These are phyloP conservation scores for Procambarus clarkii DNA, from an alignment of 1,140 invertebrate genomes.

Conservation along the genomic window DNA sequence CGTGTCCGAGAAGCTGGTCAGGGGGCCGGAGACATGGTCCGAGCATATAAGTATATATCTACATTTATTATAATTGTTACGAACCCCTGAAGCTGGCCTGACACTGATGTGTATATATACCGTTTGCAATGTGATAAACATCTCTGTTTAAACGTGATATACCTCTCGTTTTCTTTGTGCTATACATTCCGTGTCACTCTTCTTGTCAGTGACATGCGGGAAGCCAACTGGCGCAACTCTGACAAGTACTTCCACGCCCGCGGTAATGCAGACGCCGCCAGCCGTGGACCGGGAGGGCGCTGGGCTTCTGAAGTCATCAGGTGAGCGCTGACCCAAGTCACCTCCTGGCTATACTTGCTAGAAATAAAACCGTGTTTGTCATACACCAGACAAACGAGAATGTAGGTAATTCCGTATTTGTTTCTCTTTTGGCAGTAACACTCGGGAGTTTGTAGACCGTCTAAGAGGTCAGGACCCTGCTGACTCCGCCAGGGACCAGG, in stretches of 20 bases:
- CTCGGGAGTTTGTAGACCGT: conserved; percentile 32
- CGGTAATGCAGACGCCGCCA: conserved; percentile 62
- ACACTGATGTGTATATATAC: no score
- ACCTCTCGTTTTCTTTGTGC: no score
- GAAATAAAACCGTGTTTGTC: no score
- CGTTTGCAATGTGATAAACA: no score
- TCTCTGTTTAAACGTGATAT: no score
- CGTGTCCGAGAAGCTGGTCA: neutral
- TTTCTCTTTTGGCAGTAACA: conserved; percentile 15
- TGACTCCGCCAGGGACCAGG: conserved; percentile 34
- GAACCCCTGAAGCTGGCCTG: no score
- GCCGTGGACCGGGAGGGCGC: conserved; percentile 39
- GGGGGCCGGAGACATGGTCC: neutral
- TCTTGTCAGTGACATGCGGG: conserved; percentile 53
- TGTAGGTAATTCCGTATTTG: no score
- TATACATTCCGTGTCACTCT: no score
- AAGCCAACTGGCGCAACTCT: conserved; percentile 58
- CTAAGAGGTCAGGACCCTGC: conserved; percentile 10
- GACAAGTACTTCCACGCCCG: conserved; percentile 65
- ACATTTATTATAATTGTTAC: no score
- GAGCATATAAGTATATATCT: neutral
- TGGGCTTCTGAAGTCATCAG: conserved; percentile 54
- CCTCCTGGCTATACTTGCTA: no score
- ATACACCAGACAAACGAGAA: no score
- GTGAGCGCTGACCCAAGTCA: neutral